A percentile compares a stretch with the other conserved stretches of the same genome.
Conservation (phyloP, 92 coral and sea anemone genomes). For the Isaurus tuberculatus region DNA sequence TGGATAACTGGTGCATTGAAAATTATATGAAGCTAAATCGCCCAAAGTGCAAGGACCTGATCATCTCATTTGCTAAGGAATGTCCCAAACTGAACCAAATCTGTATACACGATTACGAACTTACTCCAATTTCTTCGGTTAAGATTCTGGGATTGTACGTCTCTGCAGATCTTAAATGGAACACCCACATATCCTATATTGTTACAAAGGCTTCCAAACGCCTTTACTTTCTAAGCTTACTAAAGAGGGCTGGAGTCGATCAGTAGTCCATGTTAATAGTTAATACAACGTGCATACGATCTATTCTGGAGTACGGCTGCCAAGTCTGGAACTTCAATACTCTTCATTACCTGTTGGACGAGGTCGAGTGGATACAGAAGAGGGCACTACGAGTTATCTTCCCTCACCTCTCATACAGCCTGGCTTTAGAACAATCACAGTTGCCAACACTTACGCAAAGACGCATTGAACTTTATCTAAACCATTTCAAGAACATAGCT, state of each 20-base stretch:
- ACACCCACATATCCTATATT: constrained; percentile 46
- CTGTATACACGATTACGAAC: background rate
- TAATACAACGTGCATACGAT: constrained; percentile 37
- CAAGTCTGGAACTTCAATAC: too few species aligned
- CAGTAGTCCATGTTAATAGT: constrained; percentile 23
- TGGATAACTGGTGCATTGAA: constrained; percentile 18
- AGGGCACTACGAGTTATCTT: too few species aligned
- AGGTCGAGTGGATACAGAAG: too few species aligned
- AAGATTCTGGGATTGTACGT: background rate
- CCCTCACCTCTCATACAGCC: too few species aligned
- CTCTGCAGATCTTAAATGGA: constrained; percentile 49
- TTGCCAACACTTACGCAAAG: too few species aligned
- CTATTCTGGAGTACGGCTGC: too few species aligned
- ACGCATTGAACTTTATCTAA: too few species aligned
- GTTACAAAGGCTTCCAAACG: constrained; percentile 43
- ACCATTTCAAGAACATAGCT: too few species aligned
- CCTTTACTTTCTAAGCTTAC: too few species aligned
- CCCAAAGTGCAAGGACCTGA: constrained; percentile 39
- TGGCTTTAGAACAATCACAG: too few species aligned
- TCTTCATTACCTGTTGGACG: too few species aligned
- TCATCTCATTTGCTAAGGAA: constrained; percentile 3
- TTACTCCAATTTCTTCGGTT: background rate
- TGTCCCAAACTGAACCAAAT: background rate
- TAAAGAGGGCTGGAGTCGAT: too few species aligned
- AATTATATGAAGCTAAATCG: background rate